phyloP scores from a whole-genome alignment of 1,140 invertebrate genomes.

The Tenebrio molitor region DNA sequence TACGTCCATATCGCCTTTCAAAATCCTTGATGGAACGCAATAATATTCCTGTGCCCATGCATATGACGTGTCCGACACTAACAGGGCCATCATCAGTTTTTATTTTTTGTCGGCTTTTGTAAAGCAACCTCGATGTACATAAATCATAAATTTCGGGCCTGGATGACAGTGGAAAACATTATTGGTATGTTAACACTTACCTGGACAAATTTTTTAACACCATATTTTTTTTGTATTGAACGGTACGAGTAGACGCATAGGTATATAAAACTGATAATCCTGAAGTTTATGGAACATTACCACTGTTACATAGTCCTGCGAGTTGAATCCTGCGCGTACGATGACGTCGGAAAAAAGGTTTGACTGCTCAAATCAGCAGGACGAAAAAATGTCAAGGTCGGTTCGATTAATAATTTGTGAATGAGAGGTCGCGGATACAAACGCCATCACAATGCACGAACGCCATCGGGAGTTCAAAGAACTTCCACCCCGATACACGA shows the following conservation, averaged over 20 bases:
- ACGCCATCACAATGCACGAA: conserved; percentile 22
- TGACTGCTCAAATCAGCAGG: conserved; percentile 40
- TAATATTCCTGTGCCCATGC: conserved; percentile 47
- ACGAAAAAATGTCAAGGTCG: conserved; percentile 64
- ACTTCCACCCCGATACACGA: conserved; percentile 42
- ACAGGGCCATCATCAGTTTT: conserved; percentile 55
- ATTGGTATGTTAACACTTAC: conserved; percentile 60
- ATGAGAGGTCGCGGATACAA: conserved; percentile 56
- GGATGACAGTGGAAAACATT: conserved; percentile 58
- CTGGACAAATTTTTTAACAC: conserved; percentile 48
- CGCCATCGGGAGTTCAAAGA: conserved; percentile 55
- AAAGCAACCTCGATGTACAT: conserved; percentile 56
- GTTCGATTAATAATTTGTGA: conserved; percentile 65
- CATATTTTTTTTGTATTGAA: conserved; percentile 43
- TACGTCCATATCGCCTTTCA: conserved; percentile 39
- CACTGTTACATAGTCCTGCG: conserved; percentile 40
- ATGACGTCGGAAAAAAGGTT: conserved; percentile 54
- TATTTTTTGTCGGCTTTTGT: conserved; percentile 51
- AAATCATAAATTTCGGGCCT: conserved; percentile 60
- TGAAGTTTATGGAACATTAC: conserved; percentile 44
- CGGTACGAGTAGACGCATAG: conserved; percentile 27
- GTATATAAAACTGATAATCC: conserved; percentile 52
- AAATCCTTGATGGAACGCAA: conserved; percentile 40
- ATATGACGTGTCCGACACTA: conserved; percentile 53
- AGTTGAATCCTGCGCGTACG: conserved; percentile 43